Evolutionary conservation across 2,888 invertebrate genomes (phyloP), one percentile per base, ranked within the genome.

Genomic region (Platycheirus rosarum): DNA sequence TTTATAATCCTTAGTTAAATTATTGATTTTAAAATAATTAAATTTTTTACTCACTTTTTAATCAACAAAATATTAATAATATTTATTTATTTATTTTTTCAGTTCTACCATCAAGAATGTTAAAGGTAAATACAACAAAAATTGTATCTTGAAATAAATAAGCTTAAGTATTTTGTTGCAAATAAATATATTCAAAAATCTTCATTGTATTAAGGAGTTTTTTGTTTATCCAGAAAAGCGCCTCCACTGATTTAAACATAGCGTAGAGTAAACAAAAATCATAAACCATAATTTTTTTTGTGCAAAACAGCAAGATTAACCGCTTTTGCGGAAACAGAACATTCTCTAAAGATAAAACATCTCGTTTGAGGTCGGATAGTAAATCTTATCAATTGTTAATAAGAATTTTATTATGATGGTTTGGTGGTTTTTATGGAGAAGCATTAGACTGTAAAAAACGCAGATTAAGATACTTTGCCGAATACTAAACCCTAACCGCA

Each of bases 381-480:
- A 57, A 57, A 57, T 57, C 40, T 40, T 57, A 57, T 57, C 57
- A 40, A 23, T 40, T 37, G 23, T 40, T 40, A 14, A 57, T 57
- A 57, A 57, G 7, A 57, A 14, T 57, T 57, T 57, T 23, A 57
- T 26, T 14, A 8, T 57, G 14, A 11, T 57, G 14, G 4, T 37
- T 29, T 0, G 14, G 14, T 57, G 14, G 4, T 37, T 29, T 0
- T 16, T 35, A 37, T 40, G 23, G 40, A 26, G 40, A 40, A 9
- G 23, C 40, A 57, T 57, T 26, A 57, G 57, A 57, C 18, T 60
- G 18, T 44, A 44, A 60, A 60, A 16, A 60, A n/a, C 8, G n/a
- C n/a, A 9, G 14, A 60, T 44, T 3, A 16, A 29, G 23, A 23
- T 57, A 40, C 40, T 42, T 53, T 13, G 37, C 37, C 14, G 13